Evolutionary conservation across 2,797 vertebrate genomes (phyloP), one percentile per base, ranked within the genome.

Genomic region (Anguilla anguilla): DNA sequence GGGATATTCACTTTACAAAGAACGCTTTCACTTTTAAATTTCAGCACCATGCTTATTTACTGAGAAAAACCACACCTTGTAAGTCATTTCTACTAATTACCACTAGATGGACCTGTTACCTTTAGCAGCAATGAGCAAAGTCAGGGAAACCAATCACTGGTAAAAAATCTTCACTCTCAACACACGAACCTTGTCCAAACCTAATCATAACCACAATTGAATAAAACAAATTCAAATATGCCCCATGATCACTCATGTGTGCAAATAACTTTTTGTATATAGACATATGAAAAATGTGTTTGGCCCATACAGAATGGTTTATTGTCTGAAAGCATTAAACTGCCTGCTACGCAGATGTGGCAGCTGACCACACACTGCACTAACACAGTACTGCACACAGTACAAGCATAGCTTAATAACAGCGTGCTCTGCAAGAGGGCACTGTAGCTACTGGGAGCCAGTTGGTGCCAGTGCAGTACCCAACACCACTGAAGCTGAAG

Each of bases 41-140:
- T 64, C 59, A 64, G 15, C 3, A 22, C 74, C 15, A 6, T 43
- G 35, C 43, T 79, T 15, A 39, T 79, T 43, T 6, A 15, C 35
- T 17, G 74, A 43, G 17, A 79, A 43, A 43, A 13, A 43, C 17
- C 74, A 43, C 13, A 13, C 35, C 5, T 43, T 74, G 10, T 74
- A 13, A 79, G 39, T 43, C 5, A 46, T 79, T 79, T 79, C 74
- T 43, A 79, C 74, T 19, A 2, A 79, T 79, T 19, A 22, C 74
- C 74, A 79, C 74, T 79, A 79, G 74, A 79, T 79, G 74, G 74
- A 46, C 74, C 35, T 43, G 74, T 79, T 43, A 79, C 74, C 74
- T 79, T 46, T 17, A 79, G 74, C 39, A 43, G 74, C 17, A 22
- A 22, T 15, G 0, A 22, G 74, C 39, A 43, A 77, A 39, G 6